Percentiles rank a stretch among this genome's conserved stretches.
Conservation (phyloP, 2,888 invertebrate species). For the Rhogogaster chlorosoma region DNA sequence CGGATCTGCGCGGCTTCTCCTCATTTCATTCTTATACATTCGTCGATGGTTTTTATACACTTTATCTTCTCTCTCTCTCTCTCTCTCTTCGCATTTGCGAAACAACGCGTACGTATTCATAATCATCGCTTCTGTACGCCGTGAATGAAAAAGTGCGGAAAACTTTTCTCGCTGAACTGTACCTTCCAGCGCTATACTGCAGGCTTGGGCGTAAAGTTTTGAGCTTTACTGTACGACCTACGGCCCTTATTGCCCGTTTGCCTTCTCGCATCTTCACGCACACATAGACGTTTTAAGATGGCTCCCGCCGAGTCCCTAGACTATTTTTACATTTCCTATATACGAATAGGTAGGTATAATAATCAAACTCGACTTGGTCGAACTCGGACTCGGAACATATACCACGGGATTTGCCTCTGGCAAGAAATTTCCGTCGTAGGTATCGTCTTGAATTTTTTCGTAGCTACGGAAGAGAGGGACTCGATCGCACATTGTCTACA, state of each 20-base stretch:
- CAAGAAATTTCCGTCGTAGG: neutral
- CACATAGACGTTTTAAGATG: constrained; percentile 32
- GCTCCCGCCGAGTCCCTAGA: constrained; percentile 57
- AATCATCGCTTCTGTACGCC: neutral
- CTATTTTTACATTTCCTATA: constrained; percentile 57
- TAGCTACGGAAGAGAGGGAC: too few relatives aligned
- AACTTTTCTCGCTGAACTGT: constrained; percentile 50
- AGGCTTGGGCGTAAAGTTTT: constrained; percentile 1
- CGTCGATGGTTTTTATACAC: neutral
- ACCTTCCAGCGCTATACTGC: neutral
- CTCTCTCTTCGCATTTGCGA: neutral
- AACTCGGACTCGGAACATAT: neutral
- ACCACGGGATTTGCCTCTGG: neutral
- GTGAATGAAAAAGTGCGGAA: neutral
- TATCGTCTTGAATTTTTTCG: too few relatives aligned
- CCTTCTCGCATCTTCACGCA: constrained; percentile 44
- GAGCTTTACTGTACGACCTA: constrained; percentile 46
- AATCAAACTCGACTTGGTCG: neutral
- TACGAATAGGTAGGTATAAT: neutral
- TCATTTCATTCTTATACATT: neutral
- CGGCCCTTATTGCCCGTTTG: constrained; percentile 42
- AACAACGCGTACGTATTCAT: neutral
- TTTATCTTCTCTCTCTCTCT: constrained; percentile 2
- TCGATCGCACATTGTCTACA: too few relatives aligned
- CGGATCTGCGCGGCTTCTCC: neutral